Conservation (phyloP, 2,888 invertebrate genomes). For the Ariolimax columbianus region DNA sequence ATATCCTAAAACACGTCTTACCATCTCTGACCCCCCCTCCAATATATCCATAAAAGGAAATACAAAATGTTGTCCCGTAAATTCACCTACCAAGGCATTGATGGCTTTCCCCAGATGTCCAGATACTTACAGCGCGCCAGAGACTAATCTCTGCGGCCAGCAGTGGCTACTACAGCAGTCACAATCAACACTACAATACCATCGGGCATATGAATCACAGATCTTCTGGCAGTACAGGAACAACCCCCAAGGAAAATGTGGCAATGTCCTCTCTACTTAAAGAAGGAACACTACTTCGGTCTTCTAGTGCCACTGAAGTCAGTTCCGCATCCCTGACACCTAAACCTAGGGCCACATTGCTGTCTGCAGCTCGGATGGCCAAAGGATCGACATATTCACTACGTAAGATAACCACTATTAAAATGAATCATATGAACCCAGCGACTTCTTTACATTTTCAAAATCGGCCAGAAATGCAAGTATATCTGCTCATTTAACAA, state of each 20-base stretch:
- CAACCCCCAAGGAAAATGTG: neutral
- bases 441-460: neutral
- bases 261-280: neutral
- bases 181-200: slow-evolving; percentile 53
- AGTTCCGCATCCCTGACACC: slow-evolving; percentile 37
- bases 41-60: neutral
- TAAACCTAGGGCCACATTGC: slow-evolving; percentile 68
- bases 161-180: slow-evolving; percentile 36
- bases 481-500: too few relatives aligned
- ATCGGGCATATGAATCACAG: slow-evolving; percentile 42
- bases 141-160: slow-evolving; percentile 30
- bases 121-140: slow-evolving; percentile 25
- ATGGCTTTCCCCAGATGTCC: slow-evolving; percentile 44
- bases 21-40: neutral
- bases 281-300: slow-evolving; percentile 81
- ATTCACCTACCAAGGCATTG: slow-evolving; percentile 32
- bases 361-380: slow-evolving; percentile 87
- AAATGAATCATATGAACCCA: neutral
- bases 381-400: slow-evolving; percentile 78
- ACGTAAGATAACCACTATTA: slow-evolving; percentile 65
- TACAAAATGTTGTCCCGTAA: neutral
- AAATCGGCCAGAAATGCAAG: too few relatives aligned
- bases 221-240: neutral
- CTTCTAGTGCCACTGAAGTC: slow-evolving; percentile 95
- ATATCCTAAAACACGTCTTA: neutral